phyloP scores from a whole-genome alignment of 2,797 vertebrate species.

The Forpus xanthops region DNA sequence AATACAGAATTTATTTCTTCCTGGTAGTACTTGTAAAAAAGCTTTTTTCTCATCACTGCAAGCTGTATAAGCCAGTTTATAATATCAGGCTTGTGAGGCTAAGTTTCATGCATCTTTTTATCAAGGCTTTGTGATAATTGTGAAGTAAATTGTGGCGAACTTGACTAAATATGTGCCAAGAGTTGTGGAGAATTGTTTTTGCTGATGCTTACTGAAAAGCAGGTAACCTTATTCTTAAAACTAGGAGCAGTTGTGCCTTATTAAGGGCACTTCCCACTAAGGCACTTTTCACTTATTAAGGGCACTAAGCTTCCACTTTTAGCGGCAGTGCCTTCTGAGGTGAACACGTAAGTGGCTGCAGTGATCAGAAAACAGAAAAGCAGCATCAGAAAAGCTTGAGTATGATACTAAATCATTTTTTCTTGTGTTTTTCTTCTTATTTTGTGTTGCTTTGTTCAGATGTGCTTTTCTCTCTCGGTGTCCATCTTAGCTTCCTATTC shows the following conservation, averaged over 20 bases:
- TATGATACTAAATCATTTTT: background rate
- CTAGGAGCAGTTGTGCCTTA: background rate
- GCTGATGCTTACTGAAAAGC: background rate
- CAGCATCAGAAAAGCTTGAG: background rate
- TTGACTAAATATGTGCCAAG: background rate
- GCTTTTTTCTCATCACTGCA: background rate
- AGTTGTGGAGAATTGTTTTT: background rate
- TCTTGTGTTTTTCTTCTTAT: background rate
- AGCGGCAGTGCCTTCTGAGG: background rate
- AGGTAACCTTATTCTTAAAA: background rate
- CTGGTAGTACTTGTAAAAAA: background rate
- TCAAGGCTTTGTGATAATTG: background rate
- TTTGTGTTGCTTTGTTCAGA: background rate
- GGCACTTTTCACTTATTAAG: background rate
- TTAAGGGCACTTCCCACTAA: background rate
- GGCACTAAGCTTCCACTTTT: background rate
- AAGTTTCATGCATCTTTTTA: background rate
- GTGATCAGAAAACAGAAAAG: background rate
- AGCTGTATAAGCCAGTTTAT: background rate
- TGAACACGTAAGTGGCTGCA: background rate
- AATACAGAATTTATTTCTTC: background rate
- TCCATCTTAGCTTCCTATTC: background rate
- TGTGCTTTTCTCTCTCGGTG: background rate
- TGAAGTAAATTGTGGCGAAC: background rate
- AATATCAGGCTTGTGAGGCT: background rate